phyloP scores from a whole-genome alignment of 1,140 invertebrate genomes.

The Vanessa atalanta region DNA sequence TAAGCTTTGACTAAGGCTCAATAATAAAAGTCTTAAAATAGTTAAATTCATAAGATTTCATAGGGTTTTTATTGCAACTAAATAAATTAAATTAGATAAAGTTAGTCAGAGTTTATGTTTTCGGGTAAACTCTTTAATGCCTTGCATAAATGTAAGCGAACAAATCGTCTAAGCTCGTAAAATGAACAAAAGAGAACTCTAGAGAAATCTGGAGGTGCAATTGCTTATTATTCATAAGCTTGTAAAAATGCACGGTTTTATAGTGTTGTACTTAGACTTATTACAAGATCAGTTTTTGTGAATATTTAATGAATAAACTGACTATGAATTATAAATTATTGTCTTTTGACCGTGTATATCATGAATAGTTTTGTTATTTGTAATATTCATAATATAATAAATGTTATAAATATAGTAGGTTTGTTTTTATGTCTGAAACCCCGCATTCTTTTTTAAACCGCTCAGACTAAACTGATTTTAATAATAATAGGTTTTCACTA shows the following conservation, averaged over 20 bases:
- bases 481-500: no score
- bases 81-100: neutral
- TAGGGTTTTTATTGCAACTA: neutral
- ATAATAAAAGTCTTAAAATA: no score
- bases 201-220: slow-evolving; percentile 20
- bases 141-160: slow-evolving; percentile 1
- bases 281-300: neutral
- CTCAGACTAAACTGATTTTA: no score
- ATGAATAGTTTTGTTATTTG: no score
- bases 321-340: neutral
- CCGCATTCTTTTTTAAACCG: no score
- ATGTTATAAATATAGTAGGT: no score
- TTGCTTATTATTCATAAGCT: slow-evolving; percentile 20
- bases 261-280: slow-evolving; percentile 1
- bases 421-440: no score
- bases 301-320: neutral
- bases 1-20: no score
- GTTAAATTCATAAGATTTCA: no score
- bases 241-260: slow-evolving; percentile 4
- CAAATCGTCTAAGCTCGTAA: slow-evolving; percentile 13
- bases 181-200: slow-evolving; percentile 4
- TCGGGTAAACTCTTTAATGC: neutral
- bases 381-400: no score
- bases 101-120: neutral
- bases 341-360: neutral